These are phyloP conservation scores for Agapornis roseicollis DNA, from an alignment of 2,113 vertebrate genomes.

Conservation along the genomic window DNA sequence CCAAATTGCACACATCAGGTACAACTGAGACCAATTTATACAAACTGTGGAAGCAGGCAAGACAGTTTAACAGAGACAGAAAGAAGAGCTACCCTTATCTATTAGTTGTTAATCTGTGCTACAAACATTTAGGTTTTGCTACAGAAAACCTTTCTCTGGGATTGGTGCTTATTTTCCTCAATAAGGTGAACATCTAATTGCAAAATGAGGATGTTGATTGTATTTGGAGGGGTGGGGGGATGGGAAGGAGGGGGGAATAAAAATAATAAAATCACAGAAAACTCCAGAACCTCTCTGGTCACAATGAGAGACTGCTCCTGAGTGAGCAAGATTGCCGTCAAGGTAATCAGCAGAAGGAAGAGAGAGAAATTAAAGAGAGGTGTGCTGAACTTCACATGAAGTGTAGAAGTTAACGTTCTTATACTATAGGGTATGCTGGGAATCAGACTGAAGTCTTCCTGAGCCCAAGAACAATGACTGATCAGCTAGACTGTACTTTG, in stretches of 20 bases:
- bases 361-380: neutral
- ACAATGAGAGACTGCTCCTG: neutral
- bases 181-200: neutral
- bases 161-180: neutral
- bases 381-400: neutral
- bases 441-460: neutral
- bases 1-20: neutral
- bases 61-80: neutral
- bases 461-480: neutral
- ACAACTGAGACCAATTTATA: neutral
- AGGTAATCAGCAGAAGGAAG: neutral
- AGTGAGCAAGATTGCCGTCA: neutral
- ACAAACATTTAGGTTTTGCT: neutral
- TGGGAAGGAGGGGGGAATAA: neutral
- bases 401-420: neutral
- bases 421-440: neutral
- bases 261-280: neutral
- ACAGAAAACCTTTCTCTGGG: neutral
- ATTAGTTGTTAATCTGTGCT: neutral
- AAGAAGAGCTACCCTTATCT: neutral
- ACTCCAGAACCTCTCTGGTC: neutral
- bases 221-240: neutral
- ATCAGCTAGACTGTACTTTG: neutral
- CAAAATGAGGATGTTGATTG: fast-evolving
- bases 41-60: neutral